phyloP scores from a whole-genome alignment of 2,113 vertebrate genomes.

The Sapajus apella region DNA sequence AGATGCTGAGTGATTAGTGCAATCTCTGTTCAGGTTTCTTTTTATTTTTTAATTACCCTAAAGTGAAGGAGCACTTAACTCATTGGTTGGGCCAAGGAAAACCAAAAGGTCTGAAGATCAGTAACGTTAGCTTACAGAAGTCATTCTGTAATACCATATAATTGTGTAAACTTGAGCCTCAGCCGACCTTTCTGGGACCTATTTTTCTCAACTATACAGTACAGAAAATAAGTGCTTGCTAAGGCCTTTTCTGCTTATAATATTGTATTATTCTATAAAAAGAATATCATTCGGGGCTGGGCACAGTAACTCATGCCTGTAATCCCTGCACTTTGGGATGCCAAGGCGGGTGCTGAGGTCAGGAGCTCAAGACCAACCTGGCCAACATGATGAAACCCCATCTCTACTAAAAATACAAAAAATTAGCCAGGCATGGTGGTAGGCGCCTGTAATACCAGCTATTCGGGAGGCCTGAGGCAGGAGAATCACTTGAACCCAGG shows the following conservation, averaged over 20 bases:
- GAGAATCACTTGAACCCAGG: no score
- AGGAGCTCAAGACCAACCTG: no score
- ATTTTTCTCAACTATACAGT: conserved; percentile 21
- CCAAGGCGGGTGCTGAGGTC: no score
- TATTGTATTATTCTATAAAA: neutral
- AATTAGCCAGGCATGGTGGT: no score
- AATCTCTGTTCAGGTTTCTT: conserved; percentile 10
- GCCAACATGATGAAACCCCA: no score
- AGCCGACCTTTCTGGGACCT: neutral
- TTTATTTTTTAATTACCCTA: neutral
- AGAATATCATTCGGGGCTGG: neutral
- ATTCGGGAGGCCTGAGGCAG: no score
- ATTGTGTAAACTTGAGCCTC: neutral
- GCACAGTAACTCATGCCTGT: no score
- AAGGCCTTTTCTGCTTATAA: neutral
- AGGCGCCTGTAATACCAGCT: no score
- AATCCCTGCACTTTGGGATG: no score
- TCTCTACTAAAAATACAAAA: no score
- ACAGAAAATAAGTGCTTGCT: neutral
- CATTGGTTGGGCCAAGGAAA: neutral
- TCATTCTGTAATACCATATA: neutral
- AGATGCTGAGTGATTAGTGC: neutral
- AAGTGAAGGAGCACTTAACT: neutral
- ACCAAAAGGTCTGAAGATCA: neutral
- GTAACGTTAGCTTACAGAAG: neutral